Evolutionary conservation across 2,797 vertebrate genomes (phyloP).

Genomic region (Notoglanidium macrostoma): DNA sequence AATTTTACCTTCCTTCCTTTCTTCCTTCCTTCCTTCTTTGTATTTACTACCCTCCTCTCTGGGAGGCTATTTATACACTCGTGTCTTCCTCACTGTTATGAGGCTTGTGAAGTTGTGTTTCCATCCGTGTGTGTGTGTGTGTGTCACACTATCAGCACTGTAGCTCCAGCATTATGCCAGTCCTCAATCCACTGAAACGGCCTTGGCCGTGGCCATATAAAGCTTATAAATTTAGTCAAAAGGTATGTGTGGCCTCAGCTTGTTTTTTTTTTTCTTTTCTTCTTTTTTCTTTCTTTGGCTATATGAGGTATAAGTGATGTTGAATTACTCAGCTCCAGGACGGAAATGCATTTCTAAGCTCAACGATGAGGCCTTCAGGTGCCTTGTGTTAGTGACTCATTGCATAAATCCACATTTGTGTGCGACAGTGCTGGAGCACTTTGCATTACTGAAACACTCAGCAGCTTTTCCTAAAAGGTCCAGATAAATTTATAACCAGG

Average conservation of each 20-base stretch:
- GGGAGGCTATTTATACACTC: slow-evolving; percentile 10
- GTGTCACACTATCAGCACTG: slow-evolving; percentile 1
- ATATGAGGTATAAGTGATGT: slow-evolving; percentile 9
- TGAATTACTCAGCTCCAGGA: slow-evolving; percentile 31
- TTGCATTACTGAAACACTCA: slow-evolving; percentile 23
- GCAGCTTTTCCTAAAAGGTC: slow-evolving; percentile 19
- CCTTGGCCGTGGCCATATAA: slow-evolving; percentile 6
- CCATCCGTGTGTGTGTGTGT: slow-evolving; percentile 17
- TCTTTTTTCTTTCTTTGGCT: not conserved
- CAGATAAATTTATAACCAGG: slow-evolving; percentile 2
- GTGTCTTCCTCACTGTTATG: slow-evolving; percentile 1
- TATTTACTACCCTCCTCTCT: slow-evolving; percentile 2
- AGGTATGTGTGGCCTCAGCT: slow-evolving; percentile 13
- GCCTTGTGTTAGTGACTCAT: slow-evolving; percentile 34
- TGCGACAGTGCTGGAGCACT: slow-evolving; percentile 19
- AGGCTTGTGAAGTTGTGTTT: slow-evolving; percentile 24
- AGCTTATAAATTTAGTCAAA: slow-evolving; percentile 43
- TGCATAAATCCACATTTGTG: slow-evolving; percentile 18
- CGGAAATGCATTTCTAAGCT: slow-evolving; percentile 25
- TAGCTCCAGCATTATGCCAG: slow-evolving; percentile 38
- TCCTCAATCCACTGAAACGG: slow-evolving; percentile 1
- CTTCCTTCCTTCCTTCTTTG: not conserved
- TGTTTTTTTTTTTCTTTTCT: not conserved
- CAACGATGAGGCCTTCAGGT: slow-evolving; percentile 22
- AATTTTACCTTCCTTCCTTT: not conserved